phyloP scores from a whole-genome alignment of 2,888 invertebrate species.

The Gibbula magus region DNA sequence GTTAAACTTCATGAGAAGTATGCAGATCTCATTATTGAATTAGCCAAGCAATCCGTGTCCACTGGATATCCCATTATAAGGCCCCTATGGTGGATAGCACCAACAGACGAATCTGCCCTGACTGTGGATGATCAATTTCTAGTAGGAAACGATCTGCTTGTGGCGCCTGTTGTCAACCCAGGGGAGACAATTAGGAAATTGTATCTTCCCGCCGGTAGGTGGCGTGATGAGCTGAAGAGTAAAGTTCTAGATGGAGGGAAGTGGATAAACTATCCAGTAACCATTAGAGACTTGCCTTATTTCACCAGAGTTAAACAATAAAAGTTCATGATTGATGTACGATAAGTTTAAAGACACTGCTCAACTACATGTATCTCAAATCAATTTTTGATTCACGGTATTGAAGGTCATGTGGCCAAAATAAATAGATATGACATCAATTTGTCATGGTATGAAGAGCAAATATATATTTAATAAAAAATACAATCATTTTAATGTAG shows the following conservation, averaged over 20 bases:
- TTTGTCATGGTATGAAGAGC: no score
- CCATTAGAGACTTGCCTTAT: conserved; percentile 57
- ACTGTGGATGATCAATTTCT: conserved; percentile 83
- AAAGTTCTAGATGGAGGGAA: conserved; percentile 42
- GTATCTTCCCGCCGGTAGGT: conserved; percentile 61
- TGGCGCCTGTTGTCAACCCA: conserved; percentile 71
- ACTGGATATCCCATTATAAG: conserved; percentile 87
- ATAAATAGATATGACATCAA: no score
- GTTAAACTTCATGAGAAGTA: conserved; percentile 58
- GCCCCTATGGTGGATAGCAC: conserved; percentile 92
- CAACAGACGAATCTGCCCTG: conserved; percentile 85
- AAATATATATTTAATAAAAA: no score
- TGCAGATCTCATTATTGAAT: conserved; percentile 51
- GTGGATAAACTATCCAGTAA: conserved; percentile 51
- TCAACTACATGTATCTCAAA: no score
- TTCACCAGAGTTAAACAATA: conserved; percentile 41
- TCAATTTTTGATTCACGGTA: conserved; percentile 80
- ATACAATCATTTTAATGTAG: no score
- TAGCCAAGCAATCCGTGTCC: conserved; percentile 54
- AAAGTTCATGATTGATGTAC: conserved; percentile 77
- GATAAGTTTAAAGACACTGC: no score
- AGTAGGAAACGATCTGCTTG: conserved; percentile 68
- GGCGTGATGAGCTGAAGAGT: conserved; percentile 50
- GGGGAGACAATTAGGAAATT: conserved; percentile 63
- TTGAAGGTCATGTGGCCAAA: no score